Percentiles rank a stretch among this genome's conserved stretches.
phyloP scores from a whole-genome alignment of 2,797 vertebrate genomes.

The Cossypha polioptera region DNA sequence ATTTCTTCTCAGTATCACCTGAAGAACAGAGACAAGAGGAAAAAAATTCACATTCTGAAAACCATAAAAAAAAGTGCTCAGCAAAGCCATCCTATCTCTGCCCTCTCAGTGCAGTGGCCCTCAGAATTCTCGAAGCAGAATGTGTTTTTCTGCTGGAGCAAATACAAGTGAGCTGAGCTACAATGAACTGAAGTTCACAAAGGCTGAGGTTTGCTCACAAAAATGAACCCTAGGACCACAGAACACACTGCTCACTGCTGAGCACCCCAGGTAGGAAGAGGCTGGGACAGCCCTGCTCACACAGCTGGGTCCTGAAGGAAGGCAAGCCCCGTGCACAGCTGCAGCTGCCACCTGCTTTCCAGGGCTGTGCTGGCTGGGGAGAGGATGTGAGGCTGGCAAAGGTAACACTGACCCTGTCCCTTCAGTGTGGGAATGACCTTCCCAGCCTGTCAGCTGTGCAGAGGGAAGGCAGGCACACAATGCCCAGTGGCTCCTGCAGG shows the following conservation, averaged over 20 bases:
- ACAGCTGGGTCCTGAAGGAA: background rate
- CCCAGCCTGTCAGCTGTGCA: background rate
- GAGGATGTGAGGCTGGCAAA: background rate
- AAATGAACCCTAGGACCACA: background rate
- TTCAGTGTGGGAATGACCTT: background rate
- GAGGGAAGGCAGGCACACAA: background rate
- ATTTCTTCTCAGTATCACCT: background rate
- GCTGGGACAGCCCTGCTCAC: background rate
- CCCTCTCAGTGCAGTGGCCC: background rate
- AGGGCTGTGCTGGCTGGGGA: accelerated
- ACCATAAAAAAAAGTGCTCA: background rate
- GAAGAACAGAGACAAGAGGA: background rate
- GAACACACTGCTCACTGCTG: background rate
- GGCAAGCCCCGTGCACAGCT: background rate
- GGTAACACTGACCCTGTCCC: background rate
- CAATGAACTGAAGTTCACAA: background rate
- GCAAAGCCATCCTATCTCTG: background rate
- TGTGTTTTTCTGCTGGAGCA: background rate
- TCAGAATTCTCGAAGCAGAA: background rate
- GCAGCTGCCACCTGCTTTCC: background rate
- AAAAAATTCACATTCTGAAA: background rate
- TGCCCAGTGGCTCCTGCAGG: background rate
- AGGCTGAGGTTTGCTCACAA: background rate
- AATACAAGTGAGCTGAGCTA: background rate
- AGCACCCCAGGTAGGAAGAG: background rate